These are phyloP conservation scores for Hyposoter didymator DNA, from an alignment of 2,888 invertebrate species.

Conservation along the genomic window DNA sequence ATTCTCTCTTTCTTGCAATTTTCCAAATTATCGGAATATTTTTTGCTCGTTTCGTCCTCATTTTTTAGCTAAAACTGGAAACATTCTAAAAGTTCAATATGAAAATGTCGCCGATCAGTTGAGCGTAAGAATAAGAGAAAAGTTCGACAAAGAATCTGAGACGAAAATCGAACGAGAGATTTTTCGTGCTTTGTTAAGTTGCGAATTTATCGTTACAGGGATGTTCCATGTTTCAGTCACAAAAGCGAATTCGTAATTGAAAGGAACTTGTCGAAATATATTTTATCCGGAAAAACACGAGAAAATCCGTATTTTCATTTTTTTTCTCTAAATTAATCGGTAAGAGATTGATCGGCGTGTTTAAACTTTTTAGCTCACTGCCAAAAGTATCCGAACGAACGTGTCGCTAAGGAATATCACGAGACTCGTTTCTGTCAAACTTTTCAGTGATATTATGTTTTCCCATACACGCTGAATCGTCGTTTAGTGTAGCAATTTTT, in stretches of 20 bases:
- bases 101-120: neutral
- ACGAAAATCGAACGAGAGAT: conserved; percentile 13
- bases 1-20: neutral
- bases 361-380: neutral
- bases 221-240: conserved; percentile 15
- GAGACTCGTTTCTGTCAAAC: conserved; percentile 37
- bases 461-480: conserved; percentile 44
- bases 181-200: conserved; percentile 24
- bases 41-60: neutral
- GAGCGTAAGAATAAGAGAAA: neutral
- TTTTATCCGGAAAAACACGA: conserved; percentile 30
- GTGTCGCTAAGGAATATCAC: conserved; percentile 62
- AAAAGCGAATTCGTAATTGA: conserved; percentile 34
- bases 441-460: neutral
- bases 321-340: conserved; percentile 6
- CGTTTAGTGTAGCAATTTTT: neutral
- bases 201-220: conserved; percentile 12
- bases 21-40: neutral
- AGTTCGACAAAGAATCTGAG: neutral
- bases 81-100: neutral
- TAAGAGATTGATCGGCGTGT: neutral
- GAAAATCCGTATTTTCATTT: neutral
- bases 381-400: conserved; percentile 40
- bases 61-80: neutral
- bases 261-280: conserved; percentile 58